Percentiles rank a stretch among this genome's conserved stretches.
Conservation (phyloP, 2,113 vertebrate species). For the Pelobates fuscus region DNA sequence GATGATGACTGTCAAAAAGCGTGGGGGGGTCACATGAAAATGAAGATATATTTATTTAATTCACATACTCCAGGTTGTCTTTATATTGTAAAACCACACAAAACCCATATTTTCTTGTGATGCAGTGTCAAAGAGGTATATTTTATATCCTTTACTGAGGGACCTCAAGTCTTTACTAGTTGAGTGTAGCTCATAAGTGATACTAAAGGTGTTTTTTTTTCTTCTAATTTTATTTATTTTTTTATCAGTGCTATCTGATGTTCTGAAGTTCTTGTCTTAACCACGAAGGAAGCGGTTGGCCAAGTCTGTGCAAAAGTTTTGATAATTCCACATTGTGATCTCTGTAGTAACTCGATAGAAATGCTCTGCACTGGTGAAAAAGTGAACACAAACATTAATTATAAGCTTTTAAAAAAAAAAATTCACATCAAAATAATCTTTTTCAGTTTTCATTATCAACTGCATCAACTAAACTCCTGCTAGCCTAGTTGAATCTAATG, state of each 20-base stretch:
- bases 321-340: constrained; percentile 95
- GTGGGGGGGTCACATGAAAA: background rate
- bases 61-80: background rate
- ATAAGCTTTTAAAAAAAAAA: background rate
- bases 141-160: constrained; percentile 57
- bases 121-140: constrained; percentile 62
- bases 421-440: no score
- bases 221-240: no score
- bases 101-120: constrained; percentile 57
- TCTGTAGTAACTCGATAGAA: constrained; percentile 91
- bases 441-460: no score
- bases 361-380: constrained; percentile 80
- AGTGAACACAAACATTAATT: background rate
- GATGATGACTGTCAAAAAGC: background rate
- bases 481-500: no score
- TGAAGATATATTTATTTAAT: background rate
- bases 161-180: background rate
- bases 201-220: constrained; percentile 45
- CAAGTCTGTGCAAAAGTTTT: constrained; percentile 89
- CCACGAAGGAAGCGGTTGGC: constrained; percentile 94
- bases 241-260: constrained; percentile 78
- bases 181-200: background rate
- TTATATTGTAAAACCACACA: constrained; percentile 61
- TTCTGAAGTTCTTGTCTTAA: constrained; percentile 96
- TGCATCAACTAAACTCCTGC: no score